A percentile compares a stretch with the other conserved stretches of the same genome.
phyloP scores from a whole-genome alignment of 2,797 vertebrate species.

The Chloroceryle inda region DNA sequence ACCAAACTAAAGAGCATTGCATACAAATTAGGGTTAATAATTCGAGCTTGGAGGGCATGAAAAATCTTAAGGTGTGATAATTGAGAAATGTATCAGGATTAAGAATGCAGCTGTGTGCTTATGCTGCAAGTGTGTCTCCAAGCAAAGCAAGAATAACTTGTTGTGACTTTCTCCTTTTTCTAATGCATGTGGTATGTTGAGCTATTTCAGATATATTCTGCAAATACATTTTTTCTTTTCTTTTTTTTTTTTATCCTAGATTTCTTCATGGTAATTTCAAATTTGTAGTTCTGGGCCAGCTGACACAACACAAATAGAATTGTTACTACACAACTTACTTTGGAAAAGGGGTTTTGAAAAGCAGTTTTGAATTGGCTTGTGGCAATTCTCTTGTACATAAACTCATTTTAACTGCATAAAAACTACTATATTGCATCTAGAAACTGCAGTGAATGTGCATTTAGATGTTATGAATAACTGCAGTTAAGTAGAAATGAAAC shows the following conservation, averaged over 20 bases:
- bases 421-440: slow-evolving; percentile 72
- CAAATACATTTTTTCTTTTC: not conserved
- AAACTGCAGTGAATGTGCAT: slow-evolving; percentile 71
- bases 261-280: slow-evolving; percentile 54
- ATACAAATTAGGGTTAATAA: slow-evolving; percentile 10
- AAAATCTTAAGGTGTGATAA: not conserved
- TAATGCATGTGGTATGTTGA: slow-evolving; percentile 44
- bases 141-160: slow-evolving; percentile 29
- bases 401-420: slow-evolving; percentile 79
- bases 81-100: not conserved
- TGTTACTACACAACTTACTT: slow-evolving; percentile 43
- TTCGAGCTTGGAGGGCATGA: not conserved
- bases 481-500: slow-evolving; percentile 75
- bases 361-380: slow-evolving; percentile 71
- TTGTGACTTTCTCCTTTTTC: slow-evolving; percentile 23
- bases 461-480: slow-evolving; percentile 81
- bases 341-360: slow-evolving; percentile 43
- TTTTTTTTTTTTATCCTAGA: not conserved
- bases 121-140: not conserved
- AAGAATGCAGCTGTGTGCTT: not conserved
- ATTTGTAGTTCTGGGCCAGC: slow-evolving; percentile 56
- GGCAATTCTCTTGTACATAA: slow-evolving; percentile 77
- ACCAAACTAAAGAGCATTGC: not conserved
- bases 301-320: slow-evolving; percentile 65
- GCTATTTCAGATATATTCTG: slow-evolving; percentile 28